phyloP scores from a whole-genome alignment of 2,888 invertebrate genomes.

The Hoplodrina ambigua region DNA sequence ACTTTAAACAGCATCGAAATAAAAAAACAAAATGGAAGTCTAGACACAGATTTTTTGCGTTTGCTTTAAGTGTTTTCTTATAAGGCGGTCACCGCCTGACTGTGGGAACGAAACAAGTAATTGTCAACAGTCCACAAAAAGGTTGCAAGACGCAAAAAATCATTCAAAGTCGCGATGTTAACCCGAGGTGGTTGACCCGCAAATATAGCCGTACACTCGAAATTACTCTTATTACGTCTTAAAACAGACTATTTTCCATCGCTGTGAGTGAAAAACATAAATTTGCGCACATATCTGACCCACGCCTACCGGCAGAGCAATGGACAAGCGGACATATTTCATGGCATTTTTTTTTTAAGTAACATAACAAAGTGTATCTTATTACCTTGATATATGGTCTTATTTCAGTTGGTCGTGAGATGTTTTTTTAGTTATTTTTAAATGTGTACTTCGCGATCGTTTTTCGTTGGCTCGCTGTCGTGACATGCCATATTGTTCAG shows the following conservation, averaged over 20 bases:
- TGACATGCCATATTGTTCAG: conserved; percentile 89
- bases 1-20: conserved; percentile 16
- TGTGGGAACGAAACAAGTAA: conserved; percentile 76
- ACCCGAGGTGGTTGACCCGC: conserved; percentile 80
- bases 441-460: conserved; percentile 80
- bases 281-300: conserved; percentile 83
- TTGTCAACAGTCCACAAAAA: conserved; percentile 78
- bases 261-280: conserved; percentile 72
- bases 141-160: conserved; percentile 71
- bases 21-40: conserved; percentile 56
- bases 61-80: conserved; percentile 63
- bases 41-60: conserved; percentile 57
- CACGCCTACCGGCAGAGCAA: conserved; percentile 85
- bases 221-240: conserved; percentile 71
- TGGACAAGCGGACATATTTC: conserved; percentile 87
- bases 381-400: conserved; percentile 72
- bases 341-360: conserved; percentile 74
- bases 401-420: conserved; percentile 64
- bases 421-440: conserved; percentile 70
- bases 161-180: conserved; percentile 74
- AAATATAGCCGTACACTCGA: conserved; percentile 58
- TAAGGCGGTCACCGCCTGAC: conserved; percentile 66
- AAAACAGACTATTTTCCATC: conserved; percentile 76
- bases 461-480: conserved; percentile 83
- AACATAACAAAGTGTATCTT: conserved; percentile 72